Evolutionary conservation across 1,140 invertebrate genomes (phyloP), one percentile per base, ranked within the genome.

Genomic region (Bombus terrestris): DNA sequence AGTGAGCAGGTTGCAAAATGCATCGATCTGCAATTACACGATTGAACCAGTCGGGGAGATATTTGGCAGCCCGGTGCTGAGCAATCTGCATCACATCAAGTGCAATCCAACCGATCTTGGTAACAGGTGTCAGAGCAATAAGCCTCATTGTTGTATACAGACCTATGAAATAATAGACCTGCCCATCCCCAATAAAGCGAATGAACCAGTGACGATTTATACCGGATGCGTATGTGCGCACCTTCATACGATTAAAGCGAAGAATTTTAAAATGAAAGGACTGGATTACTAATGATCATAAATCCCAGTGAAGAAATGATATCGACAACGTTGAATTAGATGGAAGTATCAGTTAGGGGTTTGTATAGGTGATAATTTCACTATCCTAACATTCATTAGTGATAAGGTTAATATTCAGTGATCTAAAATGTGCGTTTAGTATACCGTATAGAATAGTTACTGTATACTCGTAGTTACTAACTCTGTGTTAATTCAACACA

Each of bases 211-310:
- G 2, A 92, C 81, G 18, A 71, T 92, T 32, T 88, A 82, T 69
- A 87, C 90, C 1, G 92, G 92, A 8, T 93, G 92, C 69, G 88
- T 93, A 0, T 93, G 90, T 47, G 85, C 89, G 6, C 13, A 72
- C 6, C 12, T 13, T 28, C 37, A 2, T 39, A 13, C 25, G 25
- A 39, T 5, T 28, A 71, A 12, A 35, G 8, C 6, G 10, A 28
- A 5, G 4, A 13, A 39, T 1, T 22, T 10, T 4, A 37, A 12
- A 22, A 37, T 37, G 13, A 32, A 6, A 18, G 15, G 1, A 37
- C 18, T 68, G 18, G 64, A 68, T 35, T 35, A 25, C 8, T 37
- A 68, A 68, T 22, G 9, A 37, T 18, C 5, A 32, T 25, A 32
- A 66, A 66, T 2, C 5, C 4, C 2, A 15, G 1, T 15, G 32